Evolutionary conservation across 2,888 invertebrate genomes (phyloP).

Genomic region (Lochmaea capreae): DNA sequence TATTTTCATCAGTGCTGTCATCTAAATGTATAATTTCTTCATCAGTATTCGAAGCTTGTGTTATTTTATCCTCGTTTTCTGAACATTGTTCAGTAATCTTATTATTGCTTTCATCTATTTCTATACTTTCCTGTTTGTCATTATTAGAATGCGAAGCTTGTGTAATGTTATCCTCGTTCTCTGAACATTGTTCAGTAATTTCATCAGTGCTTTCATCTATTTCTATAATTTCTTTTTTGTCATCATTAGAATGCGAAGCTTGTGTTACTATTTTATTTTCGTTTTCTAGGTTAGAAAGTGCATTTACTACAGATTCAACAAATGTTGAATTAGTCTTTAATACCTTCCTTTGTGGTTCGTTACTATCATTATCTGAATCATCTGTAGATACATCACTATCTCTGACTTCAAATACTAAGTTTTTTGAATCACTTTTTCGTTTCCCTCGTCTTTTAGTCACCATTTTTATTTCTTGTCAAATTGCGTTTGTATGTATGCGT

Average conservation of each 20-base stretch:
- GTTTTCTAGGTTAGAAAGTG: slow-evolving; percentile 43
- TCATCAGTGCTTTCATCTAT: slow-evolving; percentile 7
- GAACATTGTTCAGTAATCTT: neutral
- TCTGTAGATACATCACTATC: slow-evolving; percentile 54
- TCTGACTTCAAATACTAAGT: slow-evolving; percentile 53
- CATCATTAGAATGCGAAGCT: slow-evolving; percentile 2
- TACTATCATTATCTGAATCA: slow-evolving; percentile 41
- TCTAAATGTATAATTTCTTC: neutral
- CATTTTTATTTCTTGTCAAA: slow-evolving; percentile 40
- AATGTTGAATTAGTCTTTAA: slow-evolving; percentile 40
- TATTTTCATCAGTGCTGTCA: neutral
- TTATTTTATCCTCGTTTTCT: neutral
- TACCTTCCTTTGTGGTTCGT: slow-evolving; percentile 49
- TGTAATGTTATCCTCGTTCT: neutral
- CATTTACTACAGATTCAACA: slow-evolving; percentile 36
- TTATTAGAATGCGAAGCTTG: neutral
- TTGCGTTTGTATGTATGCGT: neutral
- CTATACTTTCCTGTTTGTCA: neutral
- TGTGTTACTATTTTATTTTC: slow-evolving; percentile 21
- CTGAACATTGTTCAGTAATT: neutral
- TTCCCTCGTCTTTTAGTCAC: slow-evolving; percentile 44
- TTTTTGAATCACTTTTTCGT: slow-evolving; percentile 49
- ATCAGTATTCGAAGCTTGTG: neutral
- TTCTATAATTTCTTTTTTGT: neutral
- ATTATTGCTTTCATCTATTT: neutral